Conservation (phyloP, 2,888 invertebrate species). For the Pilophorus perplexus region DNA sequence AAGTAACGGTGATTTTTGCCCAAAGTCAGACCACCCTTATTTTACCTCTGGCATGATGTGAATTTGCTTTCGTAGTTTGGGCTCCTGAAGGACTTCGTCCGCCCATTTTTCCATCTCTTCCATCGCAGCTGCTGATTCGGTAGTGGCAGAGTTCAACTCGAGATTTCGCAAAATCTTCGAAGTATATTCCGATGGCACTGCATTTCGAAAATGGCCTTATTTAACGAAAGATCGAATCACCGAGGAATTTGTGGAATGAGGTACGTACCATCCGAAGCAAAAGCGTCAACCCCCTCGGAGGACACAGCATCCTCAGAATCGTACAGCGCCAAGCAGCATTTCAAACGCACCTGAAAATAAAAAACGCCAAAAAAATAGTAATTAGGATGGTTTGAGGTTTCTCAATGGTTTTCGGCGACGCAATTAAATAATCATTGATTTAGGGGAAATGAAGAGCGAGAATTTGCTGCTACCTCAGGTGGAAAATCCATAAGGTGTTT, state of each 20-base stretch:
- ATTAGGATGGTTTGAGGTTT: not conserved
- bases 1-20: too few relatives aligned
- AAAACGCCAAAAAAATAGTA: not conserved
- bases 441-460: too few relatives aligned
- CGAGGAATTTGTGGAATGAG: too few relatives aligned
- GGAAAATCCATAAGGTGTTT: conserved; percentile 54
- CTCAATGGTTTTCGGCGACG: too few relatives aligned
- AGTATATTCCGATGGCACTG: conserved; percentile 33
- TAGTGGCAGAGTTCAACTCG: conserved; percentile 19
- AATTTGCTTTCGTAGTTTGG: conserved; percentile 53
- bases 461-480: conserved; percentile 50
- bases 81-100: conserved; percentile 52
- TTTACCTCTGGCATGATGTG: conserved; percentile 60
- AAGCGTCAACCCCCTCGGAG: too few relatives aligned
- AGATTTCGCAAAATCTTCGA: conserved; percentile 40
- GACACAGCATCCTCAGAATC: conserved; percentile 6
- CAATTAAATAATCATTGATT: too few relatives aligned
- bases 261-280: conserved; percentile 5
- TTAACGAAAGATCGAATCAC: too few relatives aligned
- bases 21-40: too few relatives aligned
- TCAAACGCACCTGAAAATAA: not conserved
- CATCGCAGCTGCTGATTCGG: conserved; percentile 44
- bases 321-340: conserved; percentile 23
- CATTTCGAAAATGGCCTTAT: too few relatives aligned
- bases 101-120: conserved; percentile 55